Base-by-base conservation (phyloP, 2,888 invertebrate genomes). In the Laspeyria flexula region DNA sequence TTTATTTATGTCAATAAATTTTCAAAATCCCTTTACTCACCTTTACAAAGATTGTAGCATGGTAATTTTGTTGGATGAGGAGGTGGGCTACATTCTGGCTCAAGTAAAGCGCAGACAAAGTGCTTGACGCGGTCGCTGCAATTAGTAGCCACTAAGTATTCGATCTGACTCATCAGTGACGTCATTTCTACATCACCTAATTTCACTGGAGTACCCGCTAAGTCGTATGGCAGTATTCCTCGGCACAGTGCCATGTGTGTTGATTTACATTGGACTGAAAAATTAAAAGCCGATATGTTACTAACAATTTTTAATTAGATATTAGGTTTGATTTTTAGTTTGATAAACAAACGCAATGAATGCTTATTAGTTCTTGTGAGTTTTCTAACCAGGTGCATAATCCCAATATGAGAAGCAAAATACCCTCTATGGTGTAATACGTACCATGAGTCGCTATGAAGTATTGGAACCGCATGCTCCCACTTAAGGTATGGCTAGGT, bases 141-240 rank as follows among this genome's bases (percentile, higher is more conserved):
- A 67, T 95, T 94, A 6, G 94, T 93, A n/a, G 92, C 81, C 11
- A 94, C 87, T 13, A 95, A 84, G 62, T 92, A 92, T 71, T 95
- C 93, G 60, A 95, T 94, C 67, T 94, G 94, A 0, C 93, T 87
- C 59, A 94, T 73, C 21, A 93, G 78, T 0, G 85, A 73, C 4
- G 87, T 83, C 5, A 91, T 73, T 3, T 91, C 86, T 4, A 82
- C 71, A 10, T 85, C 84, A 11, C 76, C 81, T n/a, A 93, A 73
- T 3, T 81, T 84, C 0, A 81, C 81, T 1, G 93, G 85, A 3
- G 87, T 73, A 7, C 93, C 93, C 1, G 95, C 94, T 60, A 95
- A 78, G 81, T 95, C 95, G 71, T 95, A 95, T 0, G 94, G 95
- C n/a, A 95, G 80, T 2, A 95, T 92, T 1, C 94, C 95, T n/a